Percentiles rank a stretch among this genome's conserved stretches.
Conservation (phyloP, 2,888 invertebrate species). For the Tetanocera ferruginea region DNA sequence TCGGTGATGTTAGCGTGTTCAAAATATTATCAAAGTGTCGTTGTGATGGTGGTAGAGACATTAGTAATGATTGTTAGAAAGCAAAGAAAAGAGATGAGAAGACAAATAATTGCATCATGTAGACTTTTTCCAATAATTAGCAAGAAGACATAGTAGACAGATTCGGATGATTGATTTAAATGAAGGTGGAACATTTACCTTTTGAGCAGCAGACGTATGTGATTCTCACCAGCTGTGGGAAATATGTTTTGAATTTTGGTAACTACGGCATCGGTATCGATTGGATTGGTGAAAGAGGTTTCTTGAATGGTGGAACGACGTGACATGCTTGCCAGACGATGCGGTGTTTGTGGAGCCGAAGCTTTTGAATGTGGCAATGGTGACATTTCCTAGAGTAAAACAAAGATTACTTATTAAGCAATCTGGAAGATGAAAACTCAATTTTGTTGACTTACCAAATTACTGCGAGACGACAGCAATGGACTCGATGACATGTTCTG, state of each 20-base stretch:
- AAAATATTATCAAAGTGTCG: constrained; percentile 1
- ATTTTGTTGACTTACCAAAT: constrained; percentile 55
- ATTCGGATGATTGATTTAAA: constrained; percentile 36
- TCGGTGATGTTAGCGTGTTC: constrained; percentile 17
- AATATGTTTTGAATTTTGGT: constrained; percentile 89
- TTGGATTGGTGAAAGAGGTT: constrained; percentile 75
- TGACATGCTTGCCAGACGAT: constrained; percentile 58
- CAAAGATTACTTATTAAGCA: neutral
- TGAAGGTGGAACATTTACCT: constrained; percentile 77
- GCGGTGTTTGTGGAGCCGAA: constrained; percentile 57
- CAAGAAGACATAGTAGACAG: neutral
- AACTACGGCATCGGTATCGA: constrained; percentile 81
- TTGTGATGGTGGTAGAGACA: neutral
- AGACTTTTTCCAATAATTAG: neutral
- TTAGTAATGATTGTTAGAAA: constrained; percentile 42
- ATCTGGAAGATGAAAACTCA: neutral
- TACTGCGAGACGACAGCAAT: constrained; percentile 62
- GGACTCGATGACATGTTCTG: constrained; percentile 69
- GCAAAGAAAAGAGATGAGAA: constrained; percentile 44
- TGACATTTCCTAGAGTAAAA: constrained; percentile 65
- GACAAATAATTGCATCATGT: constrained; percentile 22
- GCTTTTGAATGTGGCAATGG: constrained; percentile 61
- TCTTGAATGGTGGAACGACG: constrained; percentile 73
- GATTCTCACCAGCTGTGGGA: constrained; percentile 90
- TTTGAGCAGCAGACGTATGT: constrained; percentile 86